Conservation (phyloP, 2,888 invertebrate genomes). For the Chrysolina americana region DNA sequence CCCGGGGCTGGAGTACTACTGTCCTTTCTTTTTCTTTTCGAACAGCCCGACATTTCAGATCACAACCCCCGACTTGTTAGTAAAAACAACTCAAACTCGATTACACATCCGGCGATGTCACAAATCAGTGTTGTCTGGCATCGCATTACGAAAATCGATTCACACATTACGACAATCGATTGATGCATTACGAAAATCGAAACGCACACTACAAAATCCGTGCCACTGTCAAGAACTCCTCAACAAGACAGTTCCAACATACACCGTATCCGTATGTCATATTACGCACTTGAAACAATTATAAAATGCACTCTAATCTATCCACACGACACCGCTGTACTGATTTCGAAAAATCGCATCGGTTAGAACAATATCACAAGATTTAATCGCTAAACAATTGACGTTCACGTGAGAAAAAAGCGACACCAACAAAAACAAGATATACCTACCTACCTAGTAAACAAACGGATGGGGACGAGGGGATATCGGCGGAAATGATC, state of each 20-base stretch:
- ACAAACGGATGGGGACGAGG: neutral
- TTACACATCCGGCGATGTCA: neutral
- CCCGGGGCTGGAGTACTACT: neutral
- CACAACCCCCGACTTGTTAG: neutral
- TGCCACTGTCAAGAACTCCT: too few relatives aligned
- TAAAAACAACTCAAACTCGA: neutral
- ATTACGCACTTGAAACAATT: too few relatives aligned
- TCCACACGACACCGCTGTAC: neutral
- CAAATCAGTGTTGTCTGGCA: neutral
- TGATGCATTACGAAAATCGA: too few relatives aligned
- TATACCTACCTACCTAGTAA: too few relatives aligned
- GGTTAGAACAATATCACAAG: constrained; percentile 3
- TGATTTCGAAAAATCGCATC: constrained; percentile 1
- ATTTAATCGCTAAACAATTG: constrained; percentile 9
- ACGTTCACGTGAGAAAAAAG: constrained; percentile 13
- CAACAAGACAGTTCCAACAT: too few relatives aligned
- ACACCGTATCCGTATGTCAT: too few relatives aligned
- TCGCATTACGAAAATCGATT: too few relatives aligned
- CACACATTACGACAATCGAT: too few relatives aligned
- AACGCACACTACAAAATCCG: too few relatives aligned
- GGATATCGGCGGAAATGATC: neutral
- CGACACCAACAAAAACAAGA: constrained; percentile 1
- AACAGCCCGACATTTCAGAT: constrained; percentile 11
- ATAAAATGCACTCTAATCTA: neutral
- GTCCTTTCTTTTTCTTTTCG: constrained; percentile 9